phyloP scores from a whole-genome alignment of 1,140 invertebrate species.

The Chlorops oryzae region DNA sequence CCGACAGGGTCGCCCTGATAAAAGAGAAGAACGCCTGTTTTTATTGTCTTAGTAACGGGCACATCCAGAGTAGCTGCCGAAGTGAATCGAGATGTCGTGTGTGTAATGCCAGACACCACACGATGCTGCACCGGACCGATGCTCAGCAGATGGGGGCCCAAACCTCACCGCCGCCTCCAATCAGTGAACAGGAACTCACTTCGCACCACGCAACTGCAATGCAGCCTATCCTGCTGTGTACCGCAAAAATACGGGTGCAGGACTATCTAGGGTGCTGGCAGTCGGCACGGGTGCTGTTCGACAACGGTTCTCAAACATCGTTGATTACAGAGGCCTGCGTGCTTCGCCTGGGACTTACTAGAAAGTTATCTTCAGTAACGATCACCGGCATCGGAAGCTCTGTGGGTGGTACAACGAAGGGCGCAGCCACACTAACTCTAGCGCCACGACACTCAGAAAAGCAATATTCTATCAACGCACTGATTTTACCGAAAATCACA shows the following conservation, averaged over 20 bases:
- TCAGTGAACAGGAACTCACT: background rate
- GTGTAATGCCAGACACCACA: background rate
- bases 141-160: too few relatives aligned
- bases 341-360: background rate
- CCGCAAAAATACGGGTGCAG: background rate
- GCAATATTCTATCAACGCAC: too few relatives aligned
- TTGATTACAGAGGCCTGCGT: background rate
- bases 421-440: background rate
- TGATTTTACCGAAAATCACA: too few relatives aligned
- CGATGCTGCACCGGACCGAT: background rate
- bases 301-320: background rate
- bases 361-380: background rate
- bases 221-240: background rate
- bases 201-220: background rate
- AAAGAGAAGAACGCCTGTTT: too few relatives aligned
- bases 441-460: too few relatives aligned
- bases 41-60: too few relatives aligned
- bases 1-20: too few relatives aligned
- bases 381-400: background rate
- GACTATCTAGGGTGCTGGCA: background rate
- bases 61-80: background rate
- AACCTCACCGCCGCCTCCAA: background rate
- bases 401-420: background rate
- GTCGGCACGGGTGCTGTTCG: background rate
- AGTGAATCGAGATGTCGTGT: background rate